Evolutionary conservation across 2,113 vertebrate species (phyloP).

Genomic region (Hydrolagus affinis): DNA sequence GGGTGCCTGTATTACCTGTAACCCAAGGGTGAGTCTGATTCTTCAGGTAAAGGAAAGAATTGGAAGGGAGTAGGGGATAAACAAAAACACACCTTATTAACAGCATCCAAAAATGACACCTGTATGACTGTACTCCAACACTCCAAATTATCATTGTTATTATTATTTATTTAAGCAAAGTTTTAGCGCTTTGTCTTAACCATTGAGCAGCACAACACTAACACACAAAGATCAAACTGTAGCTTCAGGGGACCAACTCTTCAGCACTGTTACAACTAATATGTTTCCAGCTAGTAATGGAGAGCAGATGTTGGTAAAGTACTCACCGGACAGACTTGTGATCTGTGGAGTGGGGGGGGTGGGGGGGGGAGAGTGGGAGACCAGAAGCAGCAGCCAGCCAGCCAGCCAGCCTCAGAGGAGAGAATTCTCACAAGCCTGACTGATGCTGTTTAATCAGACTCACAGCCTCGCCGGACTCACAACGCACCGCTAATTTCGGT

Average conservation of each 20-base stretch:
- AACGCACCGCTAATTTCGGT: background rate
- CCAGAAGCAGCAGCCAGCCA: constrained; percentile 7
- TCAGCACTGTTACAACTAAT: background rate
- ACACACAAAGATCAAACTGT: too few species aligned
- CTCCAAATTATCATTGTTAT: too few species aligned
- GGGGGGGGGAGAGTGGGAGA: background rate
- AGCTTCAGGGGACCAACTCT: background rate
- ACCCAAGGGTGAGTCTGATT: too few species aligned
- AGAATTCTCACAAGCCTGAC: background rate
- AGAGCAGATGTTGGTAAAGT: background rate
- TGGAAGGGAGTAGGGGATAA: too few species aligned
- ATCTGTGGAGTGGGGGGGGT: background rate
- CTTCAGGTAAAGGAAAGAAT: too few species aligned
- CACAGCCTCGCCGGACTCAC: background rate
- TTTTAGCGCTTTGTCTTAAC: too few species aligned
- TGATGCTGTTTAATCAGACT: constrained; percentile 6
- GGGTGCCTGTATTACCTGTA: too few species aligned
- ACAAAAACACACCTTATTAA: too few species aligned
- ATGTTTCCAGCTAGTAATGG: constrained; percentile 12
- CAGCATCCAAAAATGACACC: too few species aligned
- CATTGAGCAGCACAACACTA: too few species aligned
- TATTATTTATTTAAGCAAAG: too few species aligned
- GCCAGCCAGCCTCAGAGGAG: background rate
- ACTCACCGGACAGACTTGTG: background rate
- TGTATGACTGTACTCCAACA: too few species aligned